A percentile compares a stretch with the other conserved stretches of the same genome.
These are phyloP conservation scores for Pocillopora verrucosa DNA, from an alignment of 64 coral and sea anemone genomes.

Conservation along the genomic window DNA sequence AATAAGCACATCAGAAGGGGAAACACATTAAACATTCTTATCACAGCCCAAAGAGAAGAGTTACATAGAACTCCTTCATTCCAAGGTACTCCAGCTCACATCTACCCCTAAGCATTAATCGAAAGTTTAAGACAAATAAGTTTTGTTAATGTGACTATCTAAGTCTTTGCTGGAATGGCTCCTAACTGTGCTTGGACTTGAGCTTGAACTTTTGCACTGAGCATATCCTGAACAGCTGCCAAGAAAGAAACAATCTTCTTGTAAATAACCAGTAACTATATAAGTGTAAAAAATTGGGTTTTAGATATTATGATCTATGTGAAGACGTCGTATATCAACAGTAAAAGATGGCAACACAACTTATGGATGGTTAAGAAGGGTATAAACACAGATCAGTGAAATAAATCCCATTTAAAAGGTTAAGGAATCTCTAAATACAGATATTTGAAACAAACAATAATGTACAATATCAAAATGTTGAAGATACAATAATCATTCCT, in stretches of 20 bases:
- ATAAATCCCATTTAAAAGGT: too few species aligned
- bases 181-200: slow-evolving; percentile 69
- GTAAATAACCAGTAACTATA: not conserved
- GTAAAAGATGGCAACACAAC: too few species aligned
- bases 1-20: not conserved
- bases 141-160: not conserved
- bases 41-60: not conserved
- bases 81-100: not conserved
- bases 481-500: not conserved
- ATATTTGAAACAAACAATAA: too few species aligned
- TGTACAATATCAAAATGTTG: not conserved
- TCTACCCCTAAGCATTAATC: not conserved
- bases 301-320: too few species aligned
- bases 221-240: slow-evolving; percentile 75
- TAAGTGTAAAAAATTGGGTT: too few species aligned
- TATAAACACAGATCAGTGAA: too few species aligned
- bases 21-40: not conserved
- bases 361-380: too few species aligned
- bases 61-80: not conserved
- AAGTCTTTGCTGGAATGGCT: slow-evolving; percentile 73
- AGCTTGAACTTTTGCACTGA: slow-evolving; percentile 74
- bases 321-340: too few species aligned
- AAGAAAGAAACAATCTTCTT: slow-evolving; percentile 3
- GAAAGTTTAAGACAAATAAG: not conserved
- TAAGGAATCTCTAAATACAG: too few species aligned